Conservation (phyloP, 2,888 invertebrate species). For the Ecliptopera silaceata region DNA sequence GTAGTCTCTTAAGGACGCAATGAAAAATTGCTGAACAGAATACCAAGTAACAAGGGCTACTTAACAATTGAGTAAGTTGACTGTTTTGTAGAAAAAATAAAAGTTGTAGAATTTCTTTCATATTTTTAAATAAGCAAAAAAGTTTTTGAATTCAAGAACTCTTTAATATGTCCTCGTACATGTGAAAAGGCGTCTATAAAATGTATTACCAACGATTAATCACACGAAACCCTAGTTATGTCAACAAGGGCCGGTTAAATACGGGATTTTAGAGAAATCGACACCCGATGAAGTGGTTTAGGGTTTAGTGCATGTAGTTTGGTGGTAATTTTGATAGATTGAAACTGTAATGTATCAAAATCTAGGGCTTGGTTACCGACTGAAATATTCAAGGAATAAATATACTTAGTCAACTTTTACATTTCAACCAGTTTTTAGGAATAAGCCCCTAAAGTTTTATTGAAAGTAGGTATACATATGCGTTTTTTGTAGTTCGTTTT, state of each 20-base stretch:
- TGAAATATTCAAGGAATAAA: neutral
- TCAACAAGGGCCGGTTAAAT: neutral
- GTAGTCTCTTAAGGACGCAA: slow-evolving; percentile 8
- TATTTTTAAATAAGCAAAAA: too few species aligned
- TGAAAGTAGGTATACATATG: too few species aligned
- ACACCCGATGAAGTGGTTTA: neutral
- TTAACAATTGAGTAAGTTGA: slow-evolving; percentile 4
- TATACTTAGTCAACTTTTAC: too few species aligned
- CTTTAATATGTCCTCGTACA: neutral
- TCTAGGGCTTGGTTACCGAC: neutral
- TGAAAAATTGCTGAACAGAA: slow-evolving; percentile 11
- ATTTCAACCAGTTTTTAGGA: too few species aligned
- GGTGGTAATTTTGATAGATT: neutral
- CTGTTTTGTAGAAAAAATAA: neutral
- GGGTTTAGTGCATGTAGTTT: neutral
- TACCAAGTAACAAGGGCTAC: slow-evolving; percentile 10
- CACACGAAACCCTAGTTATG: neutral
- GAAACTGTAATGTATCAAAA: neutral
- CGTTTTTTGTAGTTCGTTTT: too few species aligned
- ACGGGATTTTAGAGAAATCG: neutral
- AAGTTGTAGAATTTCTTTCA: too few species aligned
- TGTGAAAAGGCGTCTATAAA: neutral
- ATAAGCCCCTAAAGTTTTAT: too few species aligned
- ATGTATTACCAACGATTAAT: neutral
- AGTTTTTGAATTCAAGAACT: neutral